Evolutionary conservation across 2,113 vertebrate genomes (phyloP), one percentile per base, ranked within the genome.

Genomic region (Tamias sibiricus): DNA sequence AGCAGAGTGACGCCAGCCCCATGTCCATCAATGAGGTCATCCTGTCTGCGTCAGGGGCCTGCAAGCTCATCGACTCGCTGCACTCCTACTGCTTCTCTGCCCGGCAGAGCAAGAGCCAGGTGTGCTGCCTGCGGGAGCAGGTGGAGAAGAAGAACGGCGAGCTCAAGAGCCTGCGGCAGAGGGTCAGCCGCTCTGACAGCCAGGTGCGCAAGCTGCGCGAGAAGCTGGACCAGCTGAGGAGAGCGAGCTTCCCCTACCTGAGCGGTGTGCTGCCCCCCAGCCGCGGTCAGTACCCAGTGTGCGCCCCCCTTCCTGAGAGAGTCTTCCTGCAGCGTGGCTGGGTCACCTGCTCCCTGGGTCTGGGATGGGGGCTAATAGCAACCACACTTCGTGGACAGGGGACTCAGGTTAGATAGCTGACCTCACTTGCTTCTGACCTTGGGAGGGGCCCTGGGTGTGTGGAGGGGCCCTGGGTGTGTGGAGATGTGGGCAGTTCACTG

Each of bases 1-100:
- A 98, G 0, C 98, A 98, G 69, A 98, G 97, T 0, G 98, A 99
- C 0, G 99, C 99, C 92, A 99, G 97, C 87, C 99, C 98, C 91
- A 99, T 99, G 99, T 99, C 99, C 26, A 99, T 99, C 97, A 99
- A 99, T 0, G 99, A 99, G 96, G 99, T 99, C 82, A 98, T 99
- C 94, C 97, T 99, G 97, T 99, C 99, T 0, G 98, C 99, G 1
- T 99, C 99, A 0, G 98, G 99, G 28, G 98, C 99, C 52, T 99
- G 99, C 98, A 98, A 96, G 92, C 98, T 99, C 90, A 99, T 99
- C 10, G 98, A 98, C 95, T 99, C 98, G 0, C 98, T 99, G 64
- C 99, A 99, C 96, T 99, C 99, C 0, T 99, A 99, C 95, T 99
- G 99, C 95, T 99, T 98, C 95, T 99, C 99, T 12, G 98, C 98